These are phyloP conservation scores for Sinopyrophorus schimmeli DNA, from an alignment of 2,888 invertebrate genomes.

Conservation along the genomic window DNA sequence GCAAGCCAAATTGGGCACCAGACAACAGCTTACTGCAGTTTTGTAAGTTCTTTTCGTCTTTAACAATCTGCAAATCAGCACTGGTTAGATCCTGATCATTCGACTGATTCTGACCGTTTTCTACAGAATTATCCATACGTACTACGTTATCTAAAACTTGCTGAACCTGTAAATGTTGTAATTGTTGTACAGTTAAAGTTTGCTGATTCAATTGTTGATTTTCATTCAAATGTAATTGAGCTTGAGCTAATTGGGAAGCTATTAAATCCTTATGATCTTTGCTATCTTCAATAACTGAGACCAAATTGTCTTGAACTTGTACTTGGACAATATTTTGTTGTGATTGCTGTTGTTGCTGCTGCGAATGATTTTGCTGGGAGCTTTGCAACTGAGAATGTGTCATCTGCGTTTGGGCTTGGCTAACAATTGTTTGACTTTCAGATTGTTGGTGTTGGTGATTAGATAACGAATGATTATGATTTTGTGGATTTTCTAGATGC, in stretches of 20 bases:
- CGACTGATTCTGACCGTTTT: slow-evolving; percentile 45
- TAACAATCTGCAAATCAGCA: slow-evolving; percentile 46
- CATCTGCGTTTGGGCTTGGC: slow-evolving; percentile 56
- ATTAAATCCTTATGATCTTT: slow-evolving; percentile 53
- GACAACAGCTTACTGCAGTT: slow-evolving; percentile 57
- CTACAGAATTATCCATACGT: slow-evolving; percentile 50
- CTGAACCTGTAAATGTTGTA: slow-evolving; percentile 60
- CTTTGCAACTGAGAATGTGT: slow-evolving; percentile 41
- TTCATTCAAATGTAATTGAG: slow-evolving; percentile 57
- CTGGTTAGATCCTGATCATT: slow-evolving; percentile 42
- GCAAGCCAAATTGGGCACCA: slow-evolving; percentile 50
- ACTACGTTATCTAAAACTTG: slow-evolving; percentile 60
- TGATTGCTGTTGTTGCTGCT: slow-evolving; percentile 48
- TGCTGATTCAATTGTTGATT: slow-evolving; percentile 57
- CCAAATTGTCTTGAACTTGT: slow-evolving; percentile 55
- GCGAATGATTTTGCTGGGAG: slow-evolving; percentile 43
- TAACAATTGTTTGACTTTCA: slow-evolving; percentile 36
- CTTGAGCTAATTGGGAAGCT: slow-evolving; percentile 47
- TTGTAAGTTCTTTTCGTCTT: slow-evolving; percentile 63
- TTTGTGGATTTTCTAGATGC: slow-evolving; percentile 48
- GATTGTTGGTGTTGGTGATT: slow-evolving; percentile 32
- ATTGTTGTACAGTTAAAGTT: slow-evolving; percentile 49
- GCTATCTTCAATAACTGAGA: slow-evolving; percentile 53
- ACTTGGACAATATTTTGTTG: slow-evolving; percentile 55
- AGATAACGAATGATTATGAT: slow-evolving; percentile 36